Evolutionary conservation across 1,140 invertebrate genomes (phyloP).

Genomic region (Artemia franciscana): DNA sequence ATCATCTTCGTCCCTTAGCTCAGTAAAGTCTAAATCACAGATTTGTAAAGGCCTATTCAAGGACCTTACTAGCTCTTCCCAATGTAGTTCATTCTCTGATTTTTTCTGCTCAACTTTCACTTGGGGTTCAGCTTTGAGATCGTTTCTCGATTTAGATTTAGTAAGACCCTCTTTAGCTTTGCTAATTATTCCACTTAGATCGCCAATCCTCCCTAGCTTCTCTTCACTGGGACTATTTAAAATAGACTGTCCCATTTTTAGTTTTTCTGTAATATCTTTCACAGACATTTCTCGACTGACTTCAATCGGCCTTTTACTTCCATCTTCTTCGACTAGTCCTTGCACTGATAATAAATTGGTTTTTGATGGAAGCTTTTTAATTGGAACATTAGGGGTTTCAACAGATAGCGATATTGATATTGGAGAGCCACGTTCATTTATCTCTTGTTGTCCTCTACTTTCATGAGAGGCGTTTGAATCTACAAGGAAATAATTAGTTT

Average conservation of each 20-base stretch:
- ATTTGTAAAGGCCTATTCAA: constrained; percentile 60
- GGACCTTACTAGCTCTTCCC: constrained; percentile 68
- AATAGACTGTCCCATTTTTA: constrained; percentile 24
- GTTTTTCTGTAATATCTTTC: constrained; percentile 60
- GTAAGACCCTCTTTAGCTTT: constrained; percentile 73
- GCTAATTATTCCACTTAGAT: constrained; percentile 66
- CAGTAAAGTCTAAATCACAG: constrained; percentile 89
- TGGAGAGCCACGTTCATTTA: too few species aligned
- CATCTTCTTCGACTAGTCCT: too few species aligned
- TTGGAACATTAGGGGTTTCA: too few species aligned
- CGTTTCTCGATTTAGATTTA: constrained; percentile 39
- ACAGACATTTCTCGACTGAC: constrained; percentile 50
- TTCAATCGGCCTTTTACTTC: too few species aligned
- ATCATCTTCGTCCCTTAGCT: constrained; percentile 43
- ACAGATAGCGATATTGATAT: too few species aligned
- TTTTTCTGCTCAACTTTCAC: constrained; percentile 42
- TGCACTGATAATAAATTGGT: too few species aligned
- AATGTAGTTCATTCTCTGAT: constrained; percentile 77
- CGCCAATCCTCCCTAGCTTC: constrained; percentile 32
- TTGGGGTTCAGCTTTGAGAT: constrained; percentile 29
- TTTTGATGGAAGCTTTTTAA: too few species aligned
- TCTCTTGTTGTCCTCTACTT: too few species aligned
- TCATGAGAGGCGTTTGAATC: too few species aligned
- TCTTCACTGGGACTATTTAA: constrained; percentile 31
- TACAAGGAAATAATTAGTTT: too few species aligned